A percentile compares a stretch with the other conserved stretches of the same genome.
Conservation (phyloP, 37 sponge, comb jelly and placozoan genomes). For the Ianthella basta region DNA sequence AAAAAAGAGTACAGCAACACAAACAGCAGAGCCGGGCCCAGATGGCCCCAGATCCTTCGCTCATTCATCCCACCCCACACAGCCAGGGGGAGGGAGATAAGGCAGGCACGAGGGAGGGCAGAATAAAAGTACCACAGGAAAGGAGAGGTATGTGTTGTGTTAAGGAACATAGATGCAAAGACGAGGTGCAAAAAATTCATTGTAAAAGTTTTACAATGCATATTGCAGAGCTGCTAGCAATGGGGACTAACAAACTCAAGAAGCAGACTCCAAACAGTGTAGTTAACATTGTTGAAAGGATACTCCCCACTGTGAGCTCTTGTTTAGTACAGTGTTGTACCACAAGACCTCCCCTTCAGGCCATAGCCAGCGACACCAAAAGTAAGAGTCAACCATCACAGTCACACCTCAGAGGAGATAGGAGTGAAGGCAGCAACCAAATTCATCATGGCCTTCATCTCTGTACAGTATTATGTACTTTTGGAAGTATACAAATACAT, state of each 20-base stretch:
- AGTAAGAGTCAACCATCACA: conserved; percentile 82
- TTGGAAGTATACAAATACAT: no score
- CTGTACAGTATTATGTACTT: no score
- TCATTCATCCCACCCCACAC: conserved; percentile 67
- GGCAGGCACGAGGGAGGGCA: conserved; percentile 87
- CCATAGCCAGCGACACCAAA: conserved; percentile 97
- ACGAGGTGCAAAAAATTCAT: no score
- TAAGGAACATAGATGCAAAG: no score
- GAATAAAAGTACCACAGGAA: conserved; percentile 97
- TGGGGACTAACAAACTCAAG: no score
- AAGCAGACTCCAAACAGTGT: no score
- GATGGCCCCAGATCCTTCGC: conserved; percentile 37
- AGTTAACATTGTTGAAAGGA: no score
- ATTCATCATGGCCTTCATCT: no score
- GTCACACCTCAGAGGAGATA: conserved; percentile 77
- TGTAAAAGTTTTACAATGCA: no score
- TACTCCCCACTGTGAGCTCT: conserved; percentile 98
- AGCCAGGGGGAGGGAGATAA: conserved; percentile 70
- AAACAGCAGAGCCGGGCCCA: conserved; percentile 74
- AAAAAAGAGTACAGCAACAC: conserved; percentile 90
- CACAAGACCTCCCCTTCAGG: conserved; percentile 98
- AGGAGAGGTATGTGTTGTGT: conserved; percentile 66
- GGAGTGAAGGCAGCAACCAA: no score
- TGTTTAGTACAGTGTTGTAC: conserved; percentile 94
- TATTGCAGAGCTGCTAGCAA: no score